Conservation (phyloP, 2,888 invertebrate genomes). For the Fabriciana adippe region DNA sequence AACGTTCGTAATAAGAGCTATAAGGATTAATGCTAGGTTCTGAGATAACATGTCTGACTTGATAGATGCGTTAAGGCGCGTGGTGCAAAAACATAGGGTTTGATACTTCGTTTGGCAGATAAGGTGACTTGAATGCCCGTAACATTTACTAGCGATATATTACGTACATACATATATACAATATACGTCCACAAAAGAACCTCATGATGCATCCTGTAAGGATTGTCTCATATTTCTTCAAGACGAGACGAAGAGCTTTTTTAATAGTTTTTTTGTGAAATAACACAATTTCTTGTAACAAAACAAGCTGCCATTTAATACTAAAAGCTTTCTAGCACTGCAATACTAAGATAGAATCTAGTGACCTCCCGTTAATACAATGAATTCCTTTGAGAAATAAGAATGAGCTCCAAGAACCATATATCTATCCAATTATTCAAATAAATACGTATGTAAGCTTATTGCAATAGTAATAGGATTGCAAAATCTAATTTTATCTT, state of each 20-base stretch:
- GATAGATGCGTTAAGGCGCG: constrained; percentile 36
- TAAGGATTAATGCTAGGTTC: constrained; percentile 34
- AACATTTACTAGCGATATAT: constrained; percentile 16
- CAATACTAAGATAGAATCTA: constrained; percentile 3
- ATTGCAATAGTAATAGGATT: constrained; percentile 29
- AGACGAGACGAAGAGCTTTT: too few species aligned
- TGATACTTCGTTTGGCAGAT: constrained; percentile 31
- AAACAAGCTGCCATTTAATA: not conserved
- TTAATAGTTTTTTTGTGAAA: not conserved
- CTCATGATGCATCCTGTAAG: not conserved
- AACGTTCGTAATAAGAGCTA: constrained; percentile 38
- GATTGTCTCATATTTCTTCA: not conserved
- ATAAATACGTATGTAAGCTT: constrained; percentile 24
- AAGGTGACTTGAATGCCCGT: constrained; percentile 27
- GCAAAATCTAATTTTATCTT: constrained; percentile 39
- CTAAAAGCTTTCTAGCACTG: not conserved
- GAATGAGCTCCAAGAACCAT: constrained; percentile 7
- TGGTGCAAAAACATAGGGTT: constrained; percentile 39
- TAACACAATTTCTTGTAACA: constrained; percentile 1
- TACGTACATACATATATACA: not conserved
- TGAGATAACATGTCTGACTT: constrained; percentile 32
- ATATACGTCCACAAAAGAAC: constrained; percentile 1
- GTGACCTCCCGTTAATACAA: constrained; percentile 11
- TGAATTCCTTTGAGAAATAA: constrained; percentile 14
- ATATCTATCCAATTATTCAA: constrained; percentile 26